Percentiles rank a stretch among this genome's conserved stretches.
phyloP scores from a whole-genome alignment of 2,888 invertebrate genomes.

The Heliconius erato region DNA sequence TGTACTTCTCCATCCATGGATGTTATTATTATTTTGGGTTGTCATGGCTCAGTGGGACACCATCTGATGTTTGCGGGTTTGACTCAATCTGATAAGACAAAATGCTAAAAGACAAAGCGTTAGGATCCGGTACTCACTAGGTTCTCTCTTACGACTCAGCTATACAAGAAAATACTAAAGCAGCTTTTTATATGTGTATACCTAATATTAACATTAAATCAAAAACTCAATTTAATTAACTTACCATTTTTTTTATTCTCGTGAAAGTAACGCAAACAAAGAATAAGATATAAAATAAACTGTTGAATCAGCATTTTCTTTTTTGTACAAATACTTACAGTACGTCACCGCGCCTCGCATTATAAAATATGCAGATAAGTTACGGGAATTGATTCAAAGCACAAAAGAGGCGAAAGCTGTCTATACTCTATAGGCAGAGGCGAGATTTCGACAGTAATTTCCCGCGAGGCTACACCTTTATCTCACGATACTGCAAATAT shows the following conservation, averaged over 20 bases:
- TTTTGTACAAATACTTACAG: slow-evolving; percentile 12
- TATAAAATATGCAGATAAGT: slow-evolving; percentile 85
- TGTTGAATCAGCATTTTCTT: slow-evolving; percentile 1
- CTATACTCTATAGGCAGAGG: slow-evolving; percentile 79
- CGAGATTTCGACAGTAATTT: slow-evolving; percentile 84
- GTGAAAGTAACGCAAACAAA: no score
- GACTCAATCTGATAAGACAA: no score
- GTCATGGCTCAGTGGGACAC: not conserved
- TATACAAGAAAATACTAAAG: no score
- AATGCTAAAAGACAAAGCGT: no score
- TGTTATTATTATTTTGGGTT: not conserved
- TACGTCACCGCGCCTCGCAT: slow-evolving; percentile 77
- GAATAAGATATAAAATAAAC: not conserved
- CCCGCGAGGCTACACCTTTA: slow-evolving; percentile 68
- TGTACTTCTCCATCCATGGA: no score
- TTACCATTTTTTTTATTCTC: no score
- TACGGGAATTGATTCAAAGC: slow-evolving; percentile 84
- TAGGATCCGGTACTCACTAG: no score
- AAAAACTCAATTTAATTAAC: no score
- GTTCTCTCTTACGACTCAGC: not conserved
- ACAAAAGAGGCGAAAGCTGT: slow-evolving; percentile 80
- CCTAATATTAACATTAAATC: no score
- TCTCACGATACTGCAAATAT: no score
- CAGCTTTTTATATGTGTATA: no score
- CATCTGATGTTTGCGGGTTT: not conserved